Percentiles rank a stretch among this genome's conserved stretches.
phyloP scores from a whole-genome alignment of 2,113 vertebrate genomes.

The Sardina pilchardus region DNA sequence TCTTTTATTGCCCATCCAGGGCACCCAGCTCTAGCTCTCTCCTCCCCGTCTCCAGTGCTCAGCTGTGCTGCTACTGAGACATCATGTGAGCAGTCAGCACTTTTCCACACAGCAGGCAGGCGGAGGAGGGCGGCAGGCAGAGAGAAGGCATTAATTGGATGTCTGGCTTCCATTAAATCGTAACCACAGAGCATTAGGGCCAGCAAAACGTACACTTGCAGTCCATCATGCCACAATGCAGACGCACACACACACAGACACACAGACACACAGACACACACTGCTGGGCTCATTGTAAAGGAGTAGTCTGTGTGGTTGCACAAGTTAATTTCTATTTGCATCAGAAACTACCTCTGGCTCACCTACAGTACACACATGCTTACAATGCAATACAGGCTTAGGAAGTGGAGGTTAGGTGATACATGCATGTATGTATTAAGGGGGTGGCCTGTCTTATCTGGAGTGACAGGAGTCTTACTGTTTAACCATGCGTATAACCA shows the following conservation, averaged over 20 bases:
- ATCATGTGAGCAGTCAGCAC: neutral
- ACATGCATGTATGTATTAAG: too few relatives aligned
- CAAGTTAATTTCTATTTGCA: neutral
- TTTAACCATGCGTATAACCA: neutral
- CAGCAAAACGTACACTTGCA: neutral
- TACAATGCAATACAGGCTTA: neutral
- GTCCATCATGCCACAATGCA: slow-evolving; percentile 11
- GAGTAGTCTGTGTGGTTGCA: neutral
- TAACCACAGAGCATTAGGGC: slow-evolving; percentile 22
- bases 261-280: slow-evolving; percentile 1
- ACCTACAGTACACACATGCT: too few relatives aligned
- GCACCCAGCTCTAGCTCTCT: neutral
- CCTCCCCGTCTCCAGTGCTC: neutral
- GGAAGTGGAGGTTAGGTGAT: neutral
- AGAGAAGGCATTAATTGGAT: slow-evolving; percentile 5
- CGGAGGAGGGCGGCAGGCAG: neutral
- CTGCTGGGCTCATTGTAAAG: neutral
- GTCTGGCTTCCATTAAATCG: slow-evolving; percentile 29
- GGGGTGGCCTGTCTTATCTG: neutral
- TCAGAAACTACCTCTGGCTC: slow-evolving; percentile 21
- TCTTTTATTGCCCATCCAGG: neutral
- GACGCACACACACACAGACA: neutral
- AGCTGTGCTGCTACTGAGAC: neutral
- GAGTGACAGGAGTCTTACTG: neutral
- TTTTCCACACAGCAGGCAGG: neutral